Evolutionary conservation across 2,113 vertebrate genomes (phyloP).

Genomic region (Isichthys henryi): DNA sequence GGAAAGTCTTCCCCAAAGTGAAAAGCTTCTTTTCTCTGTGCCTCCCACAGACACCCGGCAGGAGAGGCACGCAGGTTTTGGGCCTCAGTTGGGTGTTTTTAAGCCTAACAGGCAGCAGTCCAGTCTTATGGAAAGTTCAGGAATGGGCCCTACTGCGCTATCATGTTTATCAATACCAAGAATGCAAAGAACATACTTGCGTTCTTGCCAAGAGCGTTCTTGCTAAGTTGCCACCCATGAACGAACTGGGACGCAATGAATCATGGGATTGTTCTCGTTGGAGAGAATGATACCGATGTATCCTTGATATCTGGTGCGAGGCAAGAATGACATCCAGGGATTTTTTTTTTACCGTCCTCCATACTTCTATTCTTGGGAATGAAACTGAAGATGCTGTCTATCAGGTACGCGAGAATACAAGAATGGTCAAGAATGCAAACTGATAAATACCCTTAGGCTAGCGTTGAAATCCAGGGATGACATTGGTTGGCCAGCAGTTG

Average conservation of each 20-base stretch:
- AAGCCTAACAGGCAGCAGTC: not conserved
- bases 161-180: not conserved
- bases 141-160: not conserved
- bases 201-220: not conserved
- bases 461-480: not conserved
- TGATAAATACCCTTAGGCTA: not conserved
- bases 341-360: not conserved
- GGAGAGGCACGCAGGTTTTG: not conserved
- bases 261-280: not conserved
- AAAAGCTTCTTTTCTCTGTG: constrained; percentile 23
- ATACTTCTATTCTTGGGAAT: not conserved
- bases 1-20: constrained; percentile 35
- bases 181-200: not conserved
- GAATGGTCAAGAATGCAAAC: not conserved
- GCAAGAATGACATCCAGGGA: not conserved
- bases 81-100: not conserved
- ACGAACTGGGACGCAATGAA: not conserved
- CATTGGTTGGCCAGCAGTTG: not conserved
- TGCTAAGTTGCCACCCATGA: not conserved
- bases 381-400: not conserved
- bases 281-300: not conserved
- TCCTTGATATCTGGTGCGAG: not conserved
- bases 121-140: not conserved
- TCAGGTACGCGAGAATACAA: not conserved
- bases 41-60: not conserved